Evolutionary conservation across 2,888 invertebrate genomes (phyloP), one percentile per base, ranked within the genome.

Genomic region (Emmelina monodactyla): DNA sequence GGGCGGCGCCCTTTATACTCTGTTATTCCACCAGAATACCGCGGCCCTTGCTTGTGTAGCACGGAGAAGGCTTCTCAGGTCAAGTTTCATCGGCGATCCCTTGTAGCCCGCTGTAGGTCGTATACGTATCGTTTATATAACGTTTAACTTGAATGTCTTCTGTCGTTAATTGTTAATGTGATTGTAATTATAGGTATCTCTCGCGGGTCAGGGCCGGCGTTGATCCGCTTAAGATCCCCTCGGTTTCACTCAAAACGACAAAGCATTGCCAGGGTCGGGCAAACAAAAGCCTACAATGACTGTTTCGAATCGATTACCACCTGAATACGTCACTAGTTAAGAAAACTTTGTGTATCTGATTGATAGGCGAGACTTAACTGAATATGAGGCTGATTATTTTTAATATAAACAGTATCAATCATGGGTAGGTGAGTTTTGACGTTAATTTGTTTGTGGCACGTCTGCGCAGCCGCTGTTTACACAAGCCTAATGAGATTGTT

Each of bases 1-100:
- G 72, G 70, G 53, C 69, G 58, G 19, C 56, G 50, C 55, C 56
- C 49, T 49, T 55, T 45, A 51, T 45, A 48, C 49, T 37, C 46
- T 45, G 43, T 47, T 41, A 46, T 49, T 45, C n/a, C n/a, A n/a
- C n/a, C n/a, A n/a, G n/a, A n/a, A n/a, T n/a, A n/a, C n/a, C n/a
- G n/a, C n/a, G n/a, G n/a, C n/a, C n/a, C n/a, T n/a, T n/a, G n/a
- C n/a, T n/a, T n/a, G n/a, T n/a, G n/a, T n/a, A n/a, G n/a, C n/a
- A n/a, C n/a, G n/a, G n/a, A n/a, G n/a, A n/a, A n/a, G n/a, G n/a
- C n/a, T n/a, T n/a, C n/a, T 43, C 37, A 48, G 48, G 51, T 40
- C 41, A 41, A 38, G 37, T 41, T 44, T 44, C 32, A 44, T 45
- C 44, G 45, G 40, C 50, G 48, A 44, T 44, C 37, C 32, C 40